Evolutionary conservation across 2,113 vertebrate genomes (phyloP), one percentile per base, ranked within the genome.

Genomic region (Zingel zingel): DNA sequence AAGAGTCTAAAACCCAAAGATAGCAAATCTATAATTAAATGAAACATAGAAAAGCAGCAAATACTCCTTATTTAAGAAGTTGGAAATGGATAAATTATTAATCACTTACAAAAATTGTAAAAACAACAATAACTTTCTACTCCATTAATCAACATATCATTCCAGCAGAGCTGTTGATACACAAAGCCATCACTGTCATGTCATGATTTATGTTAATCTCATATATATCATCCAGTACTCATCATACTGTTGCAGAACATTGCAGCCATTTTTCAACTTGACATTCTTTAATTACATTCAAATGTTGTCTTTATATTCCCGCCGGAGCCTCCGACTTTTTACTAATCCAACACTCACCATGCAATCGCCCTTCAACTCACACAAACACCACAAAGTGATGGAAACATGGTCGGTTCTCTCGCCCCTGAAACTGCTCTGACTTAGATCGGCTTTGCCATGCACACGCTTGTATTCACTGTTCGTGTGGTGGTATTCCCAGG

Each of bases 391-490:
- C 21, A 2, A 39, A 33, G 83, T 82, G 89, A 87, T 88, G 88
- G 84, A 87, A 91, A 91, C 89, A 93, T 93, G 91, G 89, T 92
- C 87, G 77, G 79, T 77, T 82, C 90, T 91, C 86, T 74, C 65
- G 72, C 75, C 64, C 47, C 51, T 74, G 6, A 77, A 36, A 14
- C 47, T 0, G 0, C 77, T 57, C 39, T 5, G 14, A 3, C 16
- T 59, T n/a, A 6, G 19, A 58, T 9, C 14, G 14, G 15, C 36
- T 62, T 33, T 4, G 21, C 43, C 39, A 15, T 43, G 25, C 47
- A 3, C 18, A 6, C 2, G 54, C 59, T 30, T 77, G 82, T 93
- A 88, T 89, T 91, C 65, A 93, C 79, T 62, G 57, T 86, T 3
- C 15, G 0, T 36, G 75, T 82, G 73, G 5, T 73, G 69, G n/a